Evolutionary conservation across 2,113 vertebrate genomes (phyloP).

Genomic region (Dolichallabes microphthalmus): DNA sequence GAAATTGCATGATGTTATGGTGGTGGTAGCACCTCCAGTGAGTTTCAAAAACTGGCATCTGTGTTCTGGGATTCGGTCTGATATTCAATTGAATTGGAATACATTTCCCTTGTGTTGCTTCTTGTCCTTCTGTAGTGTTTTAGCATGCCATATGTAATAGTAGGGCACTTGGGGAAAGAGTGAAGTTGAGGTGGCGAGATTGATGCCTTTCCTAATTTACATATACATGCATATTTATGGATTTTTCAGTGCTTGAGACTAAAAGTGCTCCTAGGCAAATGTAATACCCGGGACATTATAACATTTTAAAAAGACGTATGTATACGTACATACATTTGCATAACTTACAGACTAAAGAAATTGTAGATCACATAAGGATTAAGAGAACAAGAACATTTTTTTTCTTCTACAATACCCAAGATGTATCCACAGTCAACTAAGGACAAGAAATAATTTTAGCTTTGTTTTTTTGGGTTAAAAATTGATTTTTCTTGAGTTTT

Average conservation of each 20-base stretch:
- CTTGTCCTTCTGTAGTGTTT: not conserved
- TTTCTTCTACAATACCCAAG: not conserved
- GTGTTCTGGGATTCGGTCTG: not conserved
- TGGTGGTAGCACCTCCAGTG: not conserved
- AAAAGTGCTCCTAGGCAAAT: not conserved
- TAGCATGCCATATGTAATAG: not conserved
- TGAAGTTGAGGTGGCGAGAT: not conserved
- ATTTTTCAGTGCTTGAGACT: not conserved
- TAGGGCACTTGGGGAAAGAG: not conserved
- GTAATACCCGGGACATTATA: not conserved
- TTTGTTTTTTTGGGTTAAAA: not conserved
- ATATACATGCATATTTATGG: conserved; percentile 6
- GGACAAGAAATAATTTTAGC: not conserved
- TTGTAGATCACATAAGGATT: not conserved
- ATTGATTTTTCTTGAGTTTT: not conserved
- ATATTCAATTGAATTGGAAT: not conserved
- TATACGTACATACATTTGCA: not conserved
- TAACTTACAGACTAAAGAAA: not conserved
- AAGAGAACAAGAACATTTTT: not conserved
- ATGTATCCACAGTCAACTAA: not conserved
- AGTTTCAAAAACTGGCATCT: not conserved
- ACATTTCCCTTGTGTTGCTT: not conserved
- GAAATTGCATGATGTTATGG: not conserved
- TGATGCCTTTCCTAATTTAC: not conserved
- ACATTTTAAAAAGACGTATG: conserved; percentile 11